phyloP scores from a whole-genome alignment of 2,888 invertebrate genomes.

The Synergus japonicus region DNA sequence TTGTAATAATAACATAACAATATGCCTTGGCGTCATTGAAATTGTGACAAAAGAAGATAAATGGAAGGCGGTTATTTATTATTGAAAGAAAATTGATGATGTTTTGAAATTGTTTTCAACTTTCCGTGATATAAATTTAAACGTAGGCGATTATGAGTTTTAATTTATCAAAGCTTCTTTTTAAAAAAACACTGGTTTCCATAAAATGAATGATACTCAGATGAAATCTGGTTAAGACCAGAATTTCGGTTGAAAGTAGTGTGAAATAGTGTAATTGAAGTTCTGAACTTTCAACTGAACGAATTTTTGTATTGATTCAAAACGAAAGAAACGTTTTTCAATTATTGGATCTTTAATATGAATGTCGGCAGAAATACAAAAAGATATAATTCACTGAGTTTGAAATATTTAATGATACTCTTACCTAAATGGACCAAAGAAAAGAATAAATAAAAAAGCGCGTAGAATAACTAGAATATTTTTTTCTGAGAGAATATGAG shows the following conservation, averaged over 20 bases:
- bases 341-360: too few relatives aligned
- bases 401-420: neutral
- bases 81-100: slow-evolving; percentile 14
- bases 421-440: neutral
- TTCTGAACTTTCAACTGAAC: too few relatives aligned
- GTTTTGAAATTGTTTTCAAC: slow-evolving; percentile 12
- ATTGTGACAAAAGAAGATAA: neutral
- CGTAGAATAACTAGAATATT: neutral
- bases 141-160: neutral
- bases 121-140: neutral
- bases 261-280: too few relatives aligned
- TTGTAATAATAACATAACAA: slow-evolving; percentile 15
- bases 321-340: too few relatives aligned
- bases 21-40: slow-evolving; percentile 10
- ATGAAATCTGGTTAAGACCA: too few relatives aligned
- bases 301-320: too few relatives aligned
- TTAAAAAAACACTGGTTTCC: too few relatives aligned
- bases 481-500: neutral
- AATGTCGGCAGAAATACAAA: too few relatives aligned
- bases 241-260: too few relatives aligned
- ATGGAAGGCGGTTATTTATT: neutral
- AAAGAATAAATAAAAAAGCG: neutral
- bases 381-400: too few relatives aligned
- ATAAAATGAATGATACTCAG: too few relatives aligned
- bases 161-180: neutral